Evolutionary conservation across 1,140 invertebrate species (phyloP).

Genomic region (Habropoda laboriosa): DNA sequence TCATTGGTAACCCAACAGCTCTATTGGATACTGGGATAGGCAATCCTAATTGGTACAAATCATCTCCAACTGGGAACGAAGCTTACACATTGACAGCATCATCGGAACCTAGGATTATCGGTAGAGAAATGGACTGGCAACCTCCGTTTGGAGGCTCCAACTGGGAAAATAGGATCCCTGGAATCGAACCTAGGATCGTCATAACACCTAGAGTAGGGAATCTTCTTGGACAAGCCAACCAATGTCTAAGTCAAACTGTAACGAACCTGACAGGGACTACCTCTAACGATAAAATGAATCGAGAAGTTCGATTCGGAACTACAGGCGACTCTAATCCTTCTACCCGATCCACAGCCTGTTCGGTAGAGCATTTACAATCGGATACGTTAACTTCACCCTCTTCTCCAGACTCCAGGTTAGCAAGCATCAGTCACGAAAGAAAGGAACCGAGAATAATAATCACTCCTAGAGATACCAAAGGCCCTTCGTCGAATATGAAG

Average conservation of each 20-base stretch:
- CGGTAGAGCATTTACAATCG: not conserved
- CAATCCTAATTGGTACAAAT: constrained; percentile 73
- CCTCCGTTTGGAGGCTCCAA: constrained; percentile 23
- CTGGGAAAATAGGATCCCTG: constrained; percentile 42
- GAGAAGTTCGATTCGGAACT: constrained; percentile 15
- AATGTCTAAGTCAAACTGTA: constrained; percentile 26
- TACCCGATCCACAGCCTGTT: not conserved
- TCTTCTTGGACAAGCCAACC: constrained; percentile 59
- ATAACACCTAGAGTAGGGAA: constrained; percentile 68
- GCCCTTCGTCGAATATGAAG: constrained; percentile 52
- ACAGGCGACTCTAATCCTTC: not conserved
- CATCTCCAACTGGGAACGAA: constrained; percentile 34
- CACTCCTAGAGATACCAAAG: constrained; percentile 49
- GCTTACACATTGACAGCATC: constrained; percentile 20
- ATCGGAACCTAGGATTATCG: constrained; percentile 53
- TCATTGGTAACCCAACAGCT: constrained; percentile 49
- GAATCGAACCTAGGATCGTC: constrained; percentile 53
- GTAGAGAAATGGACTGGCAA: constrained; percentile 7
- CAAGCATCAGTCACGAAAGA: constrained; percentile 22
- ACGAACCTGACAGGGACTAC: not conserved
- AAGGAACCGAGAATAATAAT: constrained; percentile 69
- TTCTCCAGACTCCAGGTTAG: not conserved
- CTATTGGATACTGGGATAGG: constrained; percentile 58
- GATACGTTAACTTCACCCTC: not conserved
- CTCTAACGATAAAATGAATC: constrained; percentile 35